Conservation (phyloP, 2,113 vertebrate species). For the Zapornia atra region DNA sequence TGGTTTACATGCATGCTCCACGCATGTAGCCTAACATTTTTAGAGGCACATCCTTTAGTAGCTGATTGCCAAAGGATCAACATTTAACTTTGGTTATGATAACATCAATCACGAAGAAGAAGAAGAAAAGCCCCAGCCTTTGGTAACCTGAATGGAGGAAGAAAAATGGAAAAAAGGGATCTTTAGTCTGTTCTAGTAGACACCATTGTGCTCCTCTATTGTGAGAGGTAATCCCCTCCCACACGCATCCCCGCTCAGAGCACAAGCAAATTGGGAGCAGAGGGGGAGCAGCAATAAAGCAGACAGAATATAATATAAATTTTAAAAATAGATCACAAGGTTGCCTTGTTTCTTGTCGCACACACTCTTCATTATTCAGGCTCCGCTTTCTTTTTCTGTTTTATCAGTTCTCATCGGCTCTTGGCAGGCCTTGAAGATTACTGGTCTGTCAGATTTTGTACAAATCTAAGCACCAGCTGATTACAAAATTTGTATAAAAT, state of each 20-base stretch:
- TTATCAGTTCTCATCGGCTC: not conserved
- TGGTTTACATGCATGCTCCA: constrained; percentile 7
- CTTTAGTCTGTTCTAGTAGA: not conserved
- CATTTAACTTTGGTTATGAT: constrained; percentile 33
- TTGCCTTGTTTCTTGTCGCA: not conserved
- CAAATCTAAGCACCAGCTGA: not conserved
- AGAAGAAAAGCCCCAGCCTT: not conserved
- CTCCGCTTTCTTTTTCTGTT: not conserved
- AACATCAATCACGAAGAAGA: not conserved
- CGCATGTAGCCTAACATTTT: not conserved
- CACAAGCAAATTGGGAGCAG: not conserved
- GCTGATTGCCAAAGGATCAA: not conserved
- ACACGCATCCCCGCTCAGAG: not conserved
- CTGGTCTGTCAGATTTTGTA: not conserved
- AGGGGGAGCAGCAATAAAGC: constrained; percentile 1
- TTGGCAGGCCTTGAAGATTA: not conserved
- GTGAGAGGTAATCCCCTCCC: constrained; percentile 21
- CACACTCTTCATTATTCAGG: not conserved
- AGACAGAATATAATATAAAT: not conserved
- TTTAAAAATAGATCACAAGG: constrained; percentile 44
- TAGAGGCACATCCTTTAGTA: not conserved
- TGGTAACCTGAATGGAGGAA: not conserved
- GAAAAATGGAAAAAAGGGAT: not conserved
- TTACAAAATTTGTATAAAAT: not conserved
- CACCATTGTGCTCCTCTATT: constrained; percentile 15